phyloP scores from a whole-genome alignment of 2,888 invertebrate genomes.

The Platycheirus albimanus region DNA sequence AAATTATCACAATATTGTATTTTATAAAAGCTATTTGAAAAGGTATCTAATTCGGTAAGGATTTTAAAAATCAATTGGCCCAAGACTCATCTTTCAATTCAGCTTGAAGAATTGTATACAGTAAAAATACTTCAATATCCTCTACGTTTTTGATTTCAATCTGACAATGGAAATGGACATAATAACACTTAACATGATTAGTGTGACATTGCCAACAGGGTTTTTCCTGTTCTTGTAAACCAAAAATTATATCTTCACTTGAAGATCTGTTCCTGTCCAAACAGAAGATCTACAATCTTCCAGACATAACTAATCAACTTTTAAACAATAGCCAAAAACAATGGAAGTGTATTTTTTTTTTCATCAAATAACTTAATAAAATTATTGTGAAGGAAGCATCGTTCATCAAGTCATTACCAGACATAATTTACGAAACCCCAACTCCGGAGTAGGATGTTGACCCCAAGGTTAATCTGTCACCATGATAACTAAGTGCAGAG shows the following conservation, averaged over 20 bases:
- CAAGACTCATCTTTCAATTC: too few relatives aligned
- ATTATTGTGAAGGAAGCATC: not conserved
- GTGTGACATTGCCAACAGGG: too few relatives aligned
- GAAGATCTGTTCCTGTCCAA: not conserved
- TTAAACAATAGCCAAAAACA: not conserved
- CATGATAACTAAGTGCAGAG: constrained; percentile 37
- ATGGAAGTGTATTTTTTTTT: not conserved
- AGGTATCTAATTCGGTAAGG: too few relatives aligned
- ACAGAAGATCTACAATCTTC: not conserved
- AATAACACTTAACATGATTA: too few relatives aligned
- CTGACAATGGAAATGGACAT: too few relatives aligned
- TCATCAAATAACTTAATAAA: not conserved
- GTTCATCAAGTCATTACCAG: constrained; percentile 4
- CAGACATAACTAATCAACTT: not conserved
- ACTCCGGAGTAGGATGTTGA: constrained; percentile 44
- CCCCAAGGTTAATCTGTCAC: constrained; percentile 43
- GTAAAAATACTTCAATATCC: too few relatives aligned
- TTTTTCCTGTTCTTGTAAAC: too few relatives aligned
- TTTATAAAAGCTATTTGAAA: too few relatives aligned
- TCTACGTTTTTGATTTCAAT: too few relatives aligned
- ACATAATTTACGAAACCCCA: not conserved
- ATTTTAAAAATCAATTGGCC: too few relatives aligned
- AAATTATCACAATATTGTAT: too few relatives aligned
- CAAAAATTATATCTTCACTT: not conserved
- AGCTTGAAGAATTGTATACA: too few relatives aligned